Conservation (phyloP, 2,113 vertebrate species). For the Leuciscus idus region DNA sequence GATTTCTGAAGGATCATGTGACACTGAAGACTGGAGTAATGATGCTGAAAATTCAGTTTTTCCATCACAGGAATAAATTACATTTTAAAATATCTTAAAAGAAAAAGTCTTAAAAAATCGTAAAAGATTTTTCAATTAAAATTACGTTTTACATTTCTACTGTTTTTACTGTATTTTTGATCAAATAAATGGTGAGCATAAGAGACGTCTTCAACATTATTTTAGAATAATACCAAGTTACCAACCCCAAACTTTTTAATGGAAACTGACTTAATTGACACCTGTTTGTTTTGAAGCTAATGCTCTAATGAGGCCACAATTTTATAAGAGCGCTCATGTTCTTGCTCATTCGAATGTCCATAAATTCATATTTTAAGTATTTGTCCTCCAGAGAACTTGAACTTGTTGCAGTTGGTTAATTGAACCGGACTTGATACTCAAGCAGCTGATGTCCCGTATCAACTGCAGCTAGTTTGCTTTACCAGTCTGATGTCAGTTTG, state of each 20-base stretch:
- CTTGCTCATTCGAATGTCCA: not conserved
- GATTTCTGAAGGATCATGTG: no score
- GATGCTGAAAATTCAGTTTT: no score
- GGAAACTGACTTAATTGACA: not conserved
- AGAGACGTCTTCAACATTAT: not conserved
- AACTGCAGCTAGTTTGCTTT: not conserved
- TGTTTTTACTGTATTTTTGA: not conserved
- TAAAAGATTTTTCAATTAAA: not conserved
- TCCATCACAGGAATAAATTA: not conserved
- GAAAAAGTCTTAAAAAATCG: not conserved
- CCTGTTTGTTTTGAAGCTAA: not conserved
- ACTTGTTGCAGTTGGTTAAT: not conserved
- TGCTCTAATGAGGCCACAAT: not conserved
- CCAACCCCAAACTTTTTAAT: not conserved
- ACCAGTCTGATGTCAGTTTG: not conserved
- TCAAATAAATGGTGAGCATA: not conserved
- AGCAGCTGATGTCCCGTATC: not conserved
- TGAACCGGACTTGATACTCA: not conserved
- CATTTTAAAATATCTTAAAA: not conserved
- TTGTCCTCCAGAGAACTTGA: not conserved
- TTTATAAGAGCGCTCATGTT: not conserved
- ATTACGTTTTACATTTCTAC: not conserved
- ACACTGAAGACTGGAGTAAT: no score
- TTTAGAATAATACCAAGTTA: not conserved
- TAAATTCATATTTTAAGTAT: not conserved